These are phyloP conservation scores for Phalera bucephala DNA, from an alignment of 2,888 invertebrate species.

Conservation along the genomic window DNA sequence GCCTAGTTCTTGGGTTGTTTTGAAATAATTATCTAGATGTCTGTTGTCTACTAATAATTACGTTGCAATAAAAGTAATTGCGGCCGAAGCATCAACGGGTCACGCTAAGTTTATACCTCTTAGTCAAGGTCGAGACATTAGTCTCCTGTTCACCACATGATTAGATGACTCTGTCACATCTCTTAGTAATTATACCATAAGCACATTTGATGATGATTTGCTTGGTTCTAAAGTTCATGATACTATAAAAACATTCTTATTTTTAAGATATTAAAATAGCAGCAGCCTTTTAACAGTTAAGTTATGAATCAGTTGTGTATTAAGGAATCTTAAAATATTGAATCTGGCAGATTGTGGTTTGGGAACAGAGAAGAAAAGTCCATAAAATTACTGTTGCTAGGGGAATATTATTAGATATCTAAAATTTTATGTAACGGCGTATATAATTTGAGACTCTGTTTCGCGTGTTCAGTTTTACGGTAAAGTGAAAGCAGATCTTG, in stretches of 20 bases:
- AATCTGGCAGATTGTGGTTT: too few relatives aligned
- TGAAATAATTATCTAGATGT: neutral
- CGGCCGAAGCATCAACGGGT: constrained; percentile 1
- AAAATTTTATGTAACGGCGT: too few relatives aligned
- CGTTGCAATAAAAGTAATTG: constrained; percentile 3
- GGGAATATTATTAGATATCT: too few relatives aligned
- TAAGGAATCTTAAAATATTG: neutral
- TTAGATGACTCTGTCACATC: constrained; percentile 4
- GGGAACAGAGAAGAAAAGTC: too few relatives aligned
- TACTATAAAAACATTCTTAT: too few relatives aligned
- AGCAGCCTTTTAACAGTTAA: too few relatives aligned
- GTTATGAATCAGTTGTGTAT: too few relatives aligned
- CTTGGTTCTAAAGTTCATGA: too few relatives aligned
- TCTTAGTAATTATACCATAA: neutral
- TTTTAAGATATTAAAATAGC: too few relatives aligned
- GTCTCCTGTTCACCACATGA: constrained; percentile 3
- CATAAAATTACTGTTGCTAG: too few relatives aligned
- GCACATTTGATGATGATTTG: too few relatives aligned
- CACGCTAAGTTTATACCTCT: constrained; percentile 11
- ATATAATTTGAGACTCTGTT: constrained; percentile 8
- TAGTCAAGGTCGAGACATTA: constrained; percentile 11
- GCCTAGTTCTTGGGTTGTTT: neutral
- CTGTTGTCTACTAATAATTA: neutral
- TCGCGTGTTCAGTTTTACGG: constrained; percentile 10
- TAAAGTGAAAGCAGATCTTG: constrained; percentile 24